These are phyloP conservation scores for Gracilinanus agilis DNA, from an alignment of 2,113 vertebrate species.

Conservation along the genomic window DNA sequence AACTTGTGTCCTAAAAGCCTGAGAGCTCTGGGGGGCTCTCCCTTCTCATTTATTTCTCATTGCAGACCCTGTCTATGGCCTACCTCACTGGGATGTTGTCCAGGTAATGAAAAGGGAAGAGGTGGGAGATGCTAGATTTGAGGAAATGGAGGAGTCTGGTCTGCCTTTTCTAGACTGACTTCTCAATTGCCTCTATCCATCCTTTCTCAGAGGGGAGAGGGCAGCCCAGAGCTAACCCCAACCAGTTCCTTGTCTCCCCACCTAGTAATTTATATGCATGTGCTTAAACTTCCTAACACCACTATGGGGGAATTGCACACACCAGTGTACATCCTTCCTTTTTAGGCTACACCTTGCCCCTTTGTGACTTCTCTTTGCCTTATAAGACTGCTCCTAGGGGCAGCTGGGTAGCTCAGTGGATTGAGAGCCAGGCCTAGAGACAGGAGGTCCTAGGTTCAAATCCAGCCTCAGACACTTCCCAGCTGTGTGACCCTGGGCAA, in stretches of 20 bases:
- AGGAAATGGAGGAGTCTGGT: not conserved
- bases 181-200: not conserved
- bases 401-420: too few species aligned
- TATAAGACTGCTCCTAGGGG: not conserved
- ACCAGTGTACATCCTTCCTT: not conserved
- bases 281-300: not conserved
- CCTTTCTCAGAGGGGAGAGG: not conserved
- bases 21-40: not conserved
- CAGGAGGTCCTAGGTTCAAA: too few species aligned
- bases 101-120: conserved; percentile 73
- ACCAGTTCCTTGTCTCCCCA: not conserved
- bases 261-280: not conserved
- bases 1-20: not conserved
- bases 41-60: conserved; percentile 41
- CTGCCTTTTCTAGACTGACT: not conserved
- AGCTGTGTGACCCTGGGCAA: too few species aligned
- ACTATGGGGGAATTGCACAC: not conserved
- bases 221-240: not conserved
- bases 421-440: too few species aligned
- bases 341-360: not conserved
- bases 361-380: not conserved
- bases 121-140: not conserved
- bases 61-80: conserved; percentile 94
- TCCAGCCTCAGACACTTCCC: too few species aligned
- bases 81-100: conserved; percentile 96